phyloP scores from a whole-genome alignment of 2,797 vertebrate genomes.

The Lutjanus campechanus region DNA sequence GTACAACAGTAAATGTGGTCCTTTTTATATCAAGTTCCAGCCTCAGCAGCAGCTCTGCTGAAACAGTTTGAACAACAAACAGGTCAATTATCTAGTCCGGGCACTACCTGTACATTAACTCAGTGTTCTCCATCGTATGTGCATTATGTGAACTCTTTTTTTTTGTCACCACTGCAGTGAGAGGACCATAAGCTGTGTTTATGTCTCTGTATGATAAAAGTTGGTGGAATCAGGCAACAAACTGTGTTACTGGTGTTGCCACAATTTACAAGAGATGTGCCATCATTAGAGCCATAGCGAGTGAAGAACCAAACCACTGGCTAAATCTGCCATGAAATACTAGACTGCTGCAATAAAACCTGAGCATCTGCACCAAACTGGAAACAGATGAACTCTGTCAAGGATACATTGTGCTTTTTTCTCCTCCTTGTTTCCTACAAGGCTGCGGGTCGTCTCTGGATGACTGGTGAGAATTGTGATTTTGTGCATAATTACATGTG shows the following conservation, averaged over 20 bases:
- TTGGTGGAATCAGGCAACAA: conserved; percentile 64
- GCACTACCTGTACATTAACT: conserved; percentile 55
- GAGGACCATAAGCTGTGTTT: conserved; percentile 33
- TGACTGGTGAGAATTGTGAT: conserved; percentile 69
- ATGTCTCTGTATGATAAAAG: conserved; percentile 40
- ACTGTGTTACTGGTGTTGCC: conserved; percentile 77
- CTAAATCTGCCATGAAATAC: conserved; percentile 90
- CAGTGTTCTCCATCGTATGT: conserved; percentile 20
- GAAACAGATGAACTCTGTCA: conserved; percentile 87
- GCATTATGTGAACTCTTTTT: conserved; percentile 1
- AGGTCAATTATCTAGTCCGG: conserved; percentile 67
- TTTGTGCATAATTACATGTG: conserved; percentile 75
- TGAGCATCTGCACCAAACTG: conserved; percentile 89
- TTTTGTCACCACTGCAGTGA: conserved; percentile 20
- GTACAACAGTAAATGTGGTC: conserved; percentile 67
- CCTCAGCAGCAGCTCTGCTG: conserved; percentile 50
- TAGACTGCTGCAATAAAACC: conserved; percentile 88
- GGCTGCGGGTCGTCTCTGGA: conserved; percentile 75
- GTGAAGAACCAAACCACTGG: conserved; percentile 83
- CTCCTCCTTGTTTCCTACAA: conserved; percentile 72
- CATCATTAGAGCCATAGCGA: conserved; percentile 82
- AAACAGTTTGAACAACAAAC: conserved; percentile 66
- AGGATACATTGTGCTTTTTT: conserved; percentile 79
- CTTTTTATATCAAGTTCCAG: conserved; percentile 64
- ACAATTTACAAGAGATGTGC: conserved; percentile 86